Base-by-base conservation (phyloP, 2,797 vertebrate species). In the Taenioides sp. region DNA sequence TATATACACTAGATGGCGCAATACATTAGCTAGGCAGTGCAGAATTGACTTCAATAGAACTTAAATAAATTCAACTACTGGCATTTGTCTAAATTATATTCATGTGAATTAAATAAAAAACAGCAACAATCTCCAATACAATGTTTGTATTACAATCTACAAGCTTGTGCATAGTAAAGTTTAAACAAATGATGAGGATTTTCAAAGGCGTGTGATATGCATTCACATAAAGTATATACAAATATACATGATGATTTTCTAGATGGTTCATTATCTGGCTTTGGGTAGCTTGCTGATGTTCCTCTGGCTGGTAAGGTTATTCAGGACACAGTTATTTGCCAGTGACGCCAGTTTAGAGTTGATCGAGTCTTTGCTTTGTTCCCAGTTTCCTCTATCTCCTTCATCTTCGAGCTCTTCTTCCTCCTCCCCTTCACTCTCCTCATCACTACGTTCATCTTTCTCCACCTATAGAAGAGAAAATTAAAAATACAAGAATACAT, bases 381-480 rank as follows among this genome's bases (percentile, higher is more conserved):
- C 82, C 86, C 79, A 86, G 77, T 79, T 81, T 49, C 68, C 69
- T 4, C 68, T 76, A 0, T 88, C 94, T 0, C 43, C 43, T 16
- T 47, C 43, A 12, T 92, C 93, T 0, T 88, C 92, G 2, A 82
- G 87, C 16, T 88, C 91, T 12, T 95, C 94, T 0, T 90, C 94
- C 23, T 96, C 94, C 2, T 95, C 95, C 0, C 54, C 80, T 25
- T 95, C 95, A 49, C 97, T 97, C 58, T 99, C 97, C 14, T 92
- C 94, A 47, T 98, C 97, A 3, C 98, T 99, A 54, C 97, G 94
- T 72, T 96, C 94, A 54, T 99, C 98, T 28, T 93, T 93, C 54
- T 94, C 94, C 86, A 98, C 93, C 97, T 99, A 55, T 1, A 27
- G 61, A 68, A 16, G 6, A 14, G 43, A 61, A 69, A 23, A 20